These are phyloP conservation scores for Phyllostomus discolor DNA, from an alignment of 2,113 vertebrate species.

Conservation along the genomic window DNA sequence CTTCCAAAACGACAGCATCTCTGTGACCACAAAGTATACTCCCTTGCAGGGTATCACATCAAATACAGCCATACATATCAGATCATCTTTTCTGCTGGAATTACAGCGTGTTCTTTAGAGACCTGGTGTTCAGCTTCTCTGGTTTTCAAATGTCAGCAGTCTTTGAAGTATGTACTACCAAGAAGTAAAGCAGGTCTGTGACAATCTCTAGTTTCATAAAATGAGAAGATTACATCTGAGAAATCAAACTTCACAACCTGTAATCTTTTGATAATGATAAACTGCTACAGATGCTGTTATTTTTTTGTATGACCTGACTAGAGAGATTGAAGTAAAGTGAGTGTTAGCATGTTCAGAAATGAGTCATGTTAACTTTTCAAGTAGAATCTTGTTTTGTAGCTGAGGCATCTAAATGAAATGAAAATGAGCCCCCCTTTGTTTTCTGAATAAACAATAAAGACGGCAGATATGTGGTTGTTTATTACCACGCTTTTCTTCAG, in stretches of 20 bases:
- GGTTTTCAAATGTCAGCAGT: constrained; percentile 33
- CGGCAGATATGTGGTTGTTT: neutral
- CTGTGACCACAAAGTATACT: neutral
- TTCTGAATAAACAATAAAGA: constrained; percentile 21
- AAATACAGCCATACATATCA: neutral
- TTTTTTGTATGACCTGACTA: constrained; percentile 6
- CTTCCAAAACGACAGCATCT: neutral
- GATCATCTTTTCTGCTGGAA: neutral
- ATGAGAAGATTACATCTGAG: neutral
- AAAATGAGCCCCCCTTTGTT: neutral
- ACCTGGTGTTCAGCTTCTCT: neutral
- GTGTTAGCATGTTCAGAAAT: neutral
- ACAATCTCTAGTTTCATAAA: constrained; percentile 17
- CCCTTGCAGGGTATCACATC: neutral
- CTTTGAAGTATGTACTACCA: constrained; percentile 4
- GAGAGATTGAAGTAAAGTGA: neutral
- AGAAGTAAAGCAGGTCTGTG: neutral
- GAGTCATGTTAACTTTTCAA: neutral
- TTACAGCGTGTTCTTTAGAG: neutral
- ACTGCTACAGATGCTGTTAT: neutral
- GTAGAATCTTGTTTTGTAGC: neutral
- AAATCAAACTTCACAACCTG: neutral
- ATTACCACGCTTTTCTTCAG: neutral
- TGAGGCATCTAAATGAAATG: neutral
- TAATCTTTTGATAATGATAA: constrained; percentile 10